Conservation (phyloP, 2,888 invertebrate genomes). For the Himalopsyche kuldschensis region DNA sequence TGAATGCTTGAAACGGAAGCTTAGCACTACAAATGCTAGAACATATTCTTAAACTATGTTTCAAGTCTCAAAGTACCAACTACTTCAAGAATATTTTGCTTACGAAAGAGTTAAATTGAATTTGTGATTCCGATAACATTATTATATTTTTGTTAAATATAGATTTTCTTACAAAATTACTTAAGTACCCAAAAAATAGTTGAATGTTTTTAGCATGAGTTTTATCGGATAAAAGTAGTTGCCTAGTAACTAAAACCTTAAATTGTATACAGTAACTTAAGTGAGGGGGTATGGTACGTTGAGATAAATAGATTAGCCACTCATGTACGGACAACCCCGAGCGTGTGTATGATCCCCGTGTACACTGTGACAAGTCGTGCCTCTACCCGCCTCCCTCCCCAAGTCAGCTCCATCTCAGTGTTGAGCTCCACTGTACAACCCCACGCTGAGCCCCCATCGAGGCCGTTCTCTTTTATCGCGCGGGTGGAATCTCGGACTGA, state of each 20-base stretch:
- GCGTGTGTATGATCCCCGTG: background rate
- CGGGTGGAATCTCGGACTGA: conserved; percentile 33
- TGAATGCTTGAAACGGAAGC: too few species aligned
- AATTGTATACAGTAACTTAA: background rate
- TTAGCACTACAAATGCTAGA: too few species aligned
- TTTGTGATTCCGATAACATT: too few species aligned
- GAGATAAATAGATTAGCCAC: conserved; percentile 35
- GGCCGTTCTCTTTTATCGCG: conserved; percentile 30
- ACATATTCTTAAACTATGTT: too few species aligned
- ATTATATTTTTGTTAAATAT: too few species aligned
- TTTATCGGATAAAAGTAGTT: too few species aligned
- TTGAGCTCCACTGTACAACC: background rate
- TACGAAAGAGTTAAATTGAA: too few species aligned
- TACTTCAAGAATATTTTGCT: too few species aligned
- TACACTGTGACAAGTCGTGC: conserved; percentile 14
- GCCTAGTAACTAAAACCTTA: background rate
- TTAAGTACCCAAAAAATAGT: too few species aligned
- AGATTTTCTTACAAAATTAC: too few species aligned
- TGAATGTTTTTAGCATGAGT: too few species aligned
- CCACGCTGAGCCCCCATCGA: background rate
- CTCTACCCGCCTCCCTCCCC: background rate
- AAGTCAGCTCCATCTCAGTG: background rate
- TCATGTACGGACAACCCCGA: background rate
- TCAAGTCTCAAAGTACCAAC: too few species aligned
- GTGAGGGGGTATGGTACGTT: conserved; percentile 13